A percentile compares a stretch with the other conserved stretches of the same genome.
Evolutionary conservation across 2,888 invertebrate species (phyloP).

Genomic region (Drosophila flavopinicola): DNA sequence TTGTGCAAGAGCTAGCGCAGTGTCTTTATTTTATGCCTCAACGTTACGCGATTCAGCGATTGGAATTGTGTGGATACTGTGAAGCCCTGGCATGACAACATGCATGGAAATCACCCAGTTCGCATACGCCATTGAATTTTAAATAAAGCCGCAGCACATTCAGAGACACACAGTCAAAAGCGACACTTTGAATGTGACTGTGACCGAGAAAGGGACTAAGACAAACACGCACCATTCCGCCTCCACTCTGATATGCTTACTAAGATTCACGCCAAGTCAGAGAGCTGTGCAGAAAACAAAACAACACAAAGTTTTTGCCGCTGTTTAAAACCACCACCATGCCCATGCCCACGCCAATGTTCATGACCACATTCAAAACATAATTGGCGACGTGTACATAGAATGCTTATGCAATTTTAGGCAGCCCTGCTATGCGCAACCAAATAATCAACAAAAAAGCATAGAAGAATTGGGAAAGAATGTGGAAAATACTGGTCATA

Average conservation of each 20-base stretch:
- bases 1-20: conserved; percentile 13
- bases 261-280: conserved; percentile 43
- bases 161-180: conserved; percentile 15
- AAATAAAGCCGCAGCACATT: conserved; percentile 63
- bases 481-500: conserved; percentile 16
- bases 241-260: conserved; percentile 52
- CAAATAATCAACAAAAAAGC: conserved; percentile 17
- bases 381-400: conserved; percentile 76
- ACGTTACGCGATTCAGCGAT: conserved; percentile 38
- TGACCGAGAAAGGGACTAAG: conserved; percentile 5
- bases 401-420: conserved; percentile 67
- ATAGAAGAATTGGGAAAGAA: conserved; percentile 9
- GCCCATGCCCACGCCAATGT: background rate
- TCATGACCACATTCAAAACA: conserved; percentile 35
- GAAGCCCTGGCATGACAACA: conserved; percentile 45
- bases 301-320: conserved; percentile 25
- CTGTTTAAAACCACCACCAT: conserved; percentile 40
- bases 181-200: conserved; percentile 3
- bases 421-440: conserved; percentile 39
- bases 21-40: conserved; percentile 22
- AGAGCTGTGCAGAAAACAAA: conserved; percentile 7
- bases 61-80: conserved; percentile 43
- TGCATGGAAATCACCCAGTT: conserved; percentile 71
- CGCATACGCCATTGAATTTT: conserved; percentile 77
- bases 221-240: background rate